Evolutionary conservation across 2,888 invertebrate genomes (phyloP).

Genomic region (Erebia ligea): DNA sequence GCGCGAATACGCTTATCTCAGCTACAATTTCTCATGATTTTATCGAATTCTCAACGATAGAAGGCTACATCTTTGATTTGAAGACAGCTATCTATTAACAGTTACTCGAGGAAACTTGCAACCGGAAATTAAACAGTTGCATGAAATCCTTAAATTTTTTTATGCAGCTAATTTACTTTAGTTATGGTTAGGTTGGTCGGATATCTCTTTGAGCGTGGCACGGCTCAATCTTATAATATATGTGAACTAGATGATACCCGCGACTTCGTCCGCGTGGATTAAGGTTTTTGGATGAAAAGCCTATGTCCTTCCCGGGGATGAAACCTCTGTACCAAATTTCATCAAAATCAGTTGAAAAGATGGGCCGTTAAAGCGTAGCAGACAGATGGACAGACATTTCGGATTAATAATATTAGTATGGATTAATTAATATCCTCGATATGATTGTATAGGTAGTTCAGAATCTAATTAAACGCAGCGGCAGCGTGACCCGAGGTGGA

Average conservation of each 20-base stretch:
- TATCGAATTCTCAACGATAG: not conserved
- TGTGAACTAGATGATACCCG: not conserved
- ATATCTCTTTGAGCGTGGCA: not conserved
- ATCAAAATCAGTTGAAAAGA: too few relatives aligned
- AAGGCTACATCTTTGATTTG: not conserved
- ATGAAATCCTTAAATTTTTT: not conserved
- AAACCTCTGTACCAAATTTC: not conserved
- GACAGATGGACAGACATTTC: too few relatives aligned
- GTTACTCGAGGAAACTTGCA: not conserved
- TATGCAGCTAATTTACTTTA: not conserved
- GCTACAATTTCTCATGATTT: not conserved
- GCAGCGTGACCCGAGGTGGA: conserved; percentile 5
- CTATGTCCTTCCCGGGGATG: too few relatives aligned
- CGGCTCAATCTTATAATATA: not conserved
- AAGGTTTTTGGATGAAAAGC: too few relatives aligned
- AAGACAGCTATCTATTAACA: not conserved
- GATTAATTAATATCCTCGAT: not conserved
- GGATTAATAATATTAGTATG: too few relatives aligned
- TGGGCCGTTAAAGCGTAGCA: too few relatives aligned
- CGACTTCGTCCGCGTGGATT: too few relatives aligned
- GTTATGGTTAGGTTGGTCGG: not conserved
- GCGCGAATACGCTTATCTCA: not conserved
- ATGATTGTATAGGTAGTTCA: conserved; percentile 3
- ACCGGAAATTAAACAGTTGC: not conserved
- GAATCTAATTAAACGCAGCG: conserved; percentile 14